Evolutionary conservation across 2,888 invertebrate species (phyloP), one percentile per base, ranked within the genome.

Genomic region (Zaprionus bogoriensis): DNA sequence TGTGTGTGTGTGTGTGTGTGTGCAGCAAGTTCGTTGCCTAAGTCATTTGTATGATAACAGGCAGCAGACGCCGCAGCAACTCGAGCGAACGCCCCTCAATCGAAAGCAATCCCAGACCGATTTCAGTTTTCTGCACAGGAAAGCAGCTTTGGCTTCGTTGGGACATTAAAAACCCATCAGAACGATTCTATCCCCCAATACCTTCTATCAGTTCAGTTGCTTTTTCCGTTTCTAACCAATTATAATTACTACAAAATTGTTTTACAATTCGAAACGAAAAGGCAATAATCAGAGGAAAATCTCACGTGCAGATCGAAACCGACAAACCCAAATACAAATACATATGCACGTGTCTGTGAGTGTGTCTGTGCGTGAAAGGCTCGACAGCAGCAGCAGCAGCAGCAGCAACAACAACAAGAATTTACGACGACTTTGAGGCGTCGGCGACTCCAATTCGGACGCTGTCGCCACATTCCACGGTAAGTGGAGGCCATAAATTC

Each of bases 401-500:
- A 36, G 6, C 2, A 36, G 10, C 28, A 52, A 25, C 70, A 28
- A 19, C 32, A 42, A 39, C 28, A 53, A 25, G 42, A 45, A 51
- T 69, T 74, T 62, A 53, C 70, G 70, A 63, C 57, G 55, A 65
- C 65, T 57, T 28, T 41, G 36, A 65, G 72, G 66, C 66, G 66
- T 68, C 72, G 66, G 66, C 66, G 68, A 74, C 69, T 74, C 52
- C 57, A 74, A 62, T 63, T 69, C 74, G 74, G 30, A 69, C 64
- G 70, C 74, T 77, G 63, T 74, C 74, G 74, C 77, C 73, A 68
- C 74, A 74, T 74, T 74, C 69, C 74, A 64, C 58, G 74, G 77
- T 68, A 74, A 74, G 77, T 77, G 46, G 71, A 50, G 41, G 57
- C 59, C 58, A 82, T 68, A 72, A 85, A 82, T 85, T 82, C 48